phyloP scores from a whole-genome alignment of 2,797 vertebrate genomes.

The Macropodus opercularis region DNA sequence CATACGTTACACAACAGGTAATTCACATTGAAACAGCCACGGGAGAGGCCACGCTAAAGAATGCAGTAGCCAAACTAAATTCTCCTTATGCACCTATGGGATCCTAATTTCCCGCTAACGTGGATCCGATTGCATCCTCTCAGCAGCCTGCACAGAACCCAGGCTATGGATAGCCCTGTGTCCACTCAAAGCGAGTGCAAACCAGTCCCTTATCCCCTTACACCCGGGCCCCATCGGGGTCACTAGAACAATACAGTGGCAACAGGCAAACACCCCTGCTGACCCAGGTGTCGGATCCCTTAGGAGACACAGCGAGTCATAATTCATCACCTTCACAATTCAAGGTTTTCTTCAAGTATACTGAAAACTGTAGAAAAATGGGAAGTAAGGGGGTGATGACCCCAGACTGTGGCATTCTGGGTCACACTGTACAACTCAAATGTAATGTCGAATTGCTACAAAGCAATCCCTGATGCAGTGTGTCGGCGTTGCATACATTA shows the following conservation, averaged over 20 bases:
- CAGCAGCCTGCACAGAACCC: slow-evolving; percentile 59
- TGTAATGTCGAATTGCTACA: no score
- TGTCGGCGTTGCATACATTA: slow-evolving; percentile 12
- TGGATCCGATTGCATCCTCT: slow-evolving; percentile 81
- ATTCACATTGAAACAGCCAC: slow-evolving; percentile 6
- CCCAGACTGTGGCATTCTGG: neutral
- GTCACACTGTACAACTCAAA: no score
- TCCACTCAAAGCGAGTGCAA: slow-evolving; percentile 79
- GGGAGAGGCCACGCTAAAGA: slow-evolving; percentile 16
- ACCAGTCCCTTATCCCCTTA: slow-evolving; percentile 80
- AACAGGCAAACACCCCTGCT: slow-evolving; percentile 72
- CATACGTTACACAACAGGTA: neutral
- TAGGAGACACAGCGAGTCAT: slow-evolving; percentile 61
- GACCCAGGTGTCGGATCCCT: slow-evolving; percentile 76
- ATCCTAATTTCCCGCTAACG: slow-evolving; percentile 69
- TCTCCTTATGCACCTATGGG: slow-evolving; percentile 47
- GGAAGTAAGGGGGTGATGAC: slow-evolving; percentile 36
- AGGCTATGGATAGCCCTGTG: slow-evolving; percentile 73
- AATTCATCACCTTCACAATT: slow-evolving; percentile 22
- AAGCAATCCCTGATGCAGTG: slow-evolving; percentile 9
- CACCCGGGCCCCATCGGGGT: slow-evolving; percentile 71
- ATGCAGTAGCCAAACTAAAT: slow-evolving; percentile 24
- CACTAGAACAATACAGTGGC: slow-evolving; percentile 74
- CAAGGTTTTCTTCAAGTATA: slow-evolving; percentile 26
- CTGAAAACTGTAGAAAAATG: slow-evolving; percentile 12